Percentiles rank a stretch among this genome's conserved stretches.
Conservation (phyloP, 2,888 invertebrate genomes). For the Bimastos eiseni region DNA sequence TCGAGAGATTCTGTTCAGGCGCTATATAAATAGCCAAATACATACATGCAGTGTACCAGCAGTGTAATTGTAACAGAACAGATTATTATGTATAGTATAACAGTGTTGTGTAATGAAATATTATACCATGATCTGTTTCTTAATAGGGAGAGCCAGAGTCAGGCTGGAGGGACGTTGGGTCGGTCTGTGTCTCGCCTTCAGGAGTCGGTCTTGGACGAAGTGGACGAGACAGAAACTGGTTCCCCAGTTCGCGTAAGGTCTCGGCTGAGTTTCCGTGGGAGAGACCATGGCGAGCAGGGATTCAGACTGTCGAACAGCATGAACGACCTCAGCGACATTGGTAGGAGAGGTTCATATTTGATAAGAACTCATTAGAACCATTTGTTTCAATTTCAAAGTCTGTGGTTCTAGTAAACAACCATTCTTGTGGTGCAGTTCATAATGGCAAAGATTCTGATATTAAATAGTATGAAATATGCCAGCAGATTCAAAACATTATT, state of each 20-base stretch:
- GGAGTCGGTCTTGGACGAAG: constrained; percentile 14
- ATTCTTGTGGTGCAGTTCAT: no score
- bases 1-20: no score
- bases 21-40: no score
- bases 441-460: no score
- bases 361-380: neutral
- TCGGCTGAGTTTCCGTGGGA: neutral
- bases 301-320: constrained; percentile 29
- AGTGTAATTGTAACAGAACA: neutral
- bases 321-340: constrained; percentile 33
- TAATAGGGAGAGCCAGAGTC: constrained; percentile 7
- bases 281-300: neutral
- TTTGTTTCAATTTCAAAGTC: neutral
- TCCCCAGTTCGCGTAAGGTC: neutral
- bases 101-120: neutral
- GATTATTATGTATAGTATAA: neutral
- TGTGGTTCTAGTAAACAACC: no score
- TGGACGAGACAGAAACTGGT: neutral
- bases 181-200: neutral
- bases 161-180: neutral
- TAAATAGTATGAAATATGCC: no score
- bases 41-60: neutral
- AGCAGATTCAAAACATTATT: no score
- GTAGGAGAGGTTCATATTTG: neutral
- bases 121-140: neutral